Evolutionary conservation across 1,140 invertebrate genomes (phyloP).

Genomic region (Drosophila hydei): DNA sequence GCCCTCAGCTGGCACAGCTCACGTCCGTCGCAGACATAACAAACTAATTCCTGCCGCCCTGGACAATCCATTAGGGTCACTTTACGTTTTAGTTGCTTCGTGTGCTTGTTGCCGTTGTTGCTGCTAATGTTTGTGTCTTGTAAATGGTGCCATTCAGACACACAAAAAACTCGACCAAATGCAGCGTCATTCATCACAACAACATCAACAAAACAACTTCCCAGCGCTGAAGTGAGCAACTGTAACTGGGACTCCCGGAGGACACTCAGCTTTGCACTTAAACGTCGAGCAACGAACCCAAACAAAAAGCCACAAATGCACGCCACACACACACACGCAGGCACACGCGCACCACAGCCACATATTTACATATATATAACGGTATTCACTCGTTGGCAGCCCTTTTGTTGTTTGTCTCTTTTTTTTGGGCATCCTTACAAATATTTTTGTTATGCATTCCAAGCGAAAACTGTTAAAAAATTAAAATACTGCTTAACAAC

Average conservation of each 20-base stretch:
- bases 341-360: slow-evolving; percentile 6
- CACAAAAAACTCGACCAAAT: slow-evolving; percentile 75
- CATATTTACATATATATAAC: neutral
- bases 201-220: slow-evolving; percentile 51
- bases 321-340: slow-evolving; percentile 11
- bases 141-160: slow-evolving; percentile 66
- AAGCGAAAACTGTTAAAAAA: slow-evolving; percentile 76
- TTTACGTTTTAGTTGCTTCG: slow-evolving; percentile 47
- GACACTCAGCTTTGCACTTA: slow-evolving; percentile 73
- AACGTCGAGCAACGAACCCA: slow-evolving; percentile 75
- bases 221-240: slow-evolving; percentile 41
- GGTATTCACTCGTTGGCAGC: slow-evolving; percentile 35
- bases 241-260: slow-evolving; percentile 58
- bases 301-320: slow-evolving; percentile 65
- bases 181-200: slow-evolving; percentile 77
- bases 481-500: slow-evolving; percentile 79
- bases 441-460: slow-evolving; percentile 67
- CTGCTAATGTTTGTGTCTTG: slow-evolving; percentile 76
- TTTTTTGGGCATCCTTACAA: slow-evolving; percentile 58
- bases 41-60: slow-evolving; percentile 62
- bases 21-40: slow-evolving; percentile 61
- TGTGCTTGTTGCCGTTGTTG: slow-evolving; percentile 35
- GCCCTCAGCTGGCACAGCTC: slow-evolving; percentile 17
- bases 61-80: slow-evolving; percentile 77
- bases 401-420: slow-evolving; percentile 39